phyloP scores from a whole-genome alignment of 2,888 invertebrate genomes.

The Tipula helvola region DNA sequence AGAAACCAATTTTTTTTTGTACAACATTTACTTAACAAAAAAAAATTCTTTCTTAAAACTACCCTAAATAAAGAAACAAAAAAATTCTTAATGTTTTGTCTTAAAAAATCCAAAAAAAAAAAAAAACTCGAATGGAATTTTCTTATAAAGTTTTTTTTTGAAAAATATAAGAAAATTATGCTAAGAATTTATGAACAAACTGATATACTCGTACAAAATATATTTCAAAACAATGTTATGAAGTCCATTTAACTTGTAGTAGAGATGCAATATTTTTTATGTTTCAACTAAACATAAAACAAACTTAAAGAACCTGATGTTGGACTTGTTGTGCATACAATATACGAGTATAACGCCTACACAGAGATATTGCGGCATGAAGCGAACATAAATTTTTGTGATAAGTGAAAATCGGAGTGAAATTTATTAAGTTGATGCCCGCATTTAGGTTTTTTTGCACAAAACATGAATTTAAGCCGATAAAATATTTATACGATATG shows the following conservation, averaged over 20 bases:
- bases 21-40: not conserved
- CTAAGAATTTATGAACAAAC: not conserved
- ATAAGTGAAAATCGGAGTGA: not conserved
- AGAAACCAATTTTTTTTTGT: not conserved
- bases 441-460: not conserved
- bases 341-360: too few species aligned
- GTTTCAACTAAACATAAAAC: not conserved
- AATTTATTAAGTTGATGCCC: not conserved
- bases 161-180: not conserved
- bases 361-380: not conserved
- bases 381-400: too few species aligned
- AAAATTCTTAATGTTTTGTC: not conserved
- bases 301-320: too few species aligned
- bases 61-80: not conserved
- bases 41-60: not conserved
- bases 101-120: not conserved
- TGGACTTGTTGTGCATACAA: too few species aligned
- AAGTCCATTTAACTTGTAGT: not conserved
- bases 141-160: not conserved
- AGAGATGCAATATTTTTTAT: not conserved
- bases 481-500: not conserved
- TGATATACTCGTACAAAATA: not conserved
- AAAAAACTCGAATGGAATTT: not conserved
- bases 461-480: not conserved
- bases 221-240: not conserved